phyloP scores from a whole-genome alignment of 2,797 vertebrate species.

The Sciaenops ocellatus region DNA sequence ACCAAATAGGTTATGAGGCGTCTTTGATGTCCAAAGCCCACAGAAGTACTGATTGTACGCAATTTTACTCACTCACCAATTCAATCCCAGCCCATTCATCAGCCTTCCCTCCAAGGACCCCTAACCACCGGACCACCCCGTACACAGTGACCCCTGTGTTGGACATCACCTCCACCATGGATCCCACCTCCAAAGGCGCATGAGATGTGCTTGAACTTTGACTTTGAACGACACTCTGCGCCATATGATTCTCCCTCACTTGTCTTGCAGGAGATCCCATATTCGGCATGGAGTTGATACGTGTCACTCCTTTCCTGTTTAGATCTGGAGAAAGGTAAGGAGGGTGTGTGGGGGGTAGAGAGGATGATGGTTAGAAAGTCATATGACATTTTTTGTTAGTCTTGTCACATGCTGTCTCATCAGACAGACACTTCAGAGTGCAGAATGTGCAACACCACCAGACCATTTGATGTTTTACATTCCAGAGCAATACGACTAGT shows the following conservation, averaged over 20 bases:
- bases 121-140: slow-evolving; percentile 85
- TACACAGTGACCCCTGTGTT: slow-evolving; percentile 75
- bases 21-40: neutral
- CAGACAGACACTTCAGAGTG: slow-evolving; percentile 35
- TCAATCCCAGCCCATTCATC: slow-evolving; percentile 83
- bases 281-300: slow-evolving; percentile 74
- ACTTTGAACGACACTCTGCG: slow-evolving; percentile 24
- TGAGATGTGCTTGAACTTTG: slow-evolving; percentile 15
- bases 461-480: slow-evolving; percentile 64
- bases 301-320: slow-evolving; percentile 63
- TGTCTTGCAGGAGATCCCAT: slow-evolving; percentile 37
- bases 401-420: slow-evolving; percentile 57
- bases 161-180: slow-evolving; percentile 83
- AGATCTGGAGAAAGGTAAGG: slow-evolving; percentile 61
- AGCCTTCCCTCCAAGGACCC: slow-evolving; percentile 73
- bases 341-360: neutral
- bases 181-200: slow-evolving; percentile 80
- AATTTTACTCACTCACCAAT: slow-evolving; percentile 73
- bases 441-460: slow-evolving; percentile 42
- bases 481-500: slow-evolving; percentile 65
- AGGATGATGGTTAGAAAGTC: slow-evolving; percentile 32
- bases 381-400: slow-evolving; percentile 18
- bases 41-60: neutral
- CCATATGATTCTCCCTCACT: slow-evolving; percentile 8
- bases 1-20: neutral